Evolutionary conservation across 2,113 vertebrate species (phyloP).

Genomic region (Phrynocephalus versicolor): DNA sequence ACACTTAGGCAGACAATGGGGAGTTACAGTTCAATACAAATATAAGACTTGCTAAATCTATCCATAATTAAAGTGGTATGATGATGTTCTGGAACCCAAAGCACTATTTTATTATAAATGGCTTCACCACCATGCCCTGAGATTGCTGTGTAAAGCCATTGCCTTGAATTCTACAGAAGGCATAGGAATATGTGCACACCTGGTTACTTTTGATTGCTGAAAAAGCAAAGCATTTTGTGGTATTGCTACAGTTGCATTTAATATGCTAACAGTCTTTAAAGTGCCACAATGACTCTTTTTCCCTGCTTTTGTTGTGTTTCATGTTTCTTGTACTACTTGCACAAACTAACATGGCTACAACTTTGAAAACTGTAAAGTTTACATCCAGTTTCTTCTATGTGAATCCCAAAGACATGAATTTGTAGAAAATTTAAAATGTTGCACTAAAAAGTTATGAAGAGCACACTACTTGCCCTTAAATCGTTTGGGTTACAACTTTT

Average conservation of each 20-base stretch:
- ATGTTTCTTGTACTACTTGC: too few relatives aligned
- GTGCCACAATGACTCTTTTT: too few relatives aligned
- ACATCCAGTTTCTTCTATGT: neutral
- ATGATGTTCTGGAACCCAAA: too few relatives aligned
- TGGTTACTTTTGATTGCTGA: too few relatives aligned
- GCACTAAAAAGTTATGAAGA: neutral
- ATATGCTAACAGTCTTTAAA: too few relatives aligned
- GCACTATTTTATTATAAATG: neutral
- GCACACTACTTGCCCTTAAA: slow-evolving; percentile 75
- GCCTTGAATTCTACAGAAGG: neutral
- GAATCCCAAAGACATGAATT: neutral
- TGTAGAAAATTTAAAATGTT: neutral
- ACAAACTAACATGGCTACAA: too few relatives aligned
- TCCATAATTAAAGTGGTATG: neutral
- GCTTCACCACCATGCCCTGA: neutral
- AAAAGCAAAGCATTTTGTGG: neutral
- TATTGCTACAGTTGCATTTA: neutral
- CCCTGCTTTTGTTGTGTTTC: too few relatives aligned
- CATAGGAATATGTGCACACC: neutral
- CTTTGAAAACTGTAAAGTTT: neutral
- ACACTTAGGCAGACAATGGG: neutral
- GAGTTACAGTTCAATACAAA: neutral
- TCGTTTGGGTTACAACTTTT: slow-evolving; percentile 76
- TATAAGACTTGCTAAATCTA: neutral
- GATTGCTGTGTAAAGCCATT: neutral